These are phyloP conservation scores for Ia io DNA, from an alignment of 2,113 vertebrate species.

Conservation along the genomic window DNA sequence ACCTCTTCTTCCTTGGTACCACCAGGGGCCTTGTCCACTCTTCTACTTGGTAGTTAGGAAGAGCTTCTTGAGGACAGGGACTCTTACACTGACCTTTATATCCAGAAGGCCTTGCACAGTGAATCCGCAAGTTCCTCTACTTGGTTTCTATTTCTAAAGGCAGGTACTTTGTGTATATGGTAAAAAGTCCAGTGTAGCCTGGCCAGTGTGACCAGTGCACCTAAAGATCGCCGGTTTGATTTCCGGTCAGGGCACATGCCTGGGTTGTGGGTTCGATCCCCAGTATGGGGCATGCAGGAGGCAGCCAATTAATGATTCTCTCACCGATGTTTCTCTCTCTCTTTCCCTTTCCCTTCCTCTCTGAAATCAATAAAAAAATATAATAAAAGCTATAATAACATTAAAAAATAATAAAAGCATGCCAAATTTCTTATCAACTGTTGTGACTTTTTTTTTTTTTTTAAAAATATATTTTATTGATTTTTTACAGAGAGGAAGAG, in stretches of 20 bases:
- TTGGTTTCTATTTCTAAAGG: not conserved
- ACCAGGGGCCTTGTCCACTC: not conserved
- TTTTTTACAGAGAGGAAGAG: too few species aligned
- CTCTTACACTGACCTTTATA: not conserved
- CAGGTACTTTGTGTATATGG: not conserved
- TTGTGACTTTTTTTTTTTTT: not conserved
- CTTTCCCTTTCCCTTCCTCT: too few species aligned
- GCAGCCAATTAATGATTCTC: too few species aligned
- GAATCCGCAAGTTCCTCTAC: not conserved
- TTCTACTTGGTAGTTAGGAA: not conserved
- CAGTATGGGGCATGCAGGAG: too few species aligned
- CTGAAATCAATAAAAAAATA: too few species aligned
- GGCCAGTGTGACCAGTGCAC: too few species aligned
- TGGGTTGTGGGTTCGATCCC: too few species aligned
- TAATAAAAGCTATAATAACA: not conserved
- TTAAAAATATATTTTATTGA: too few species aligned
- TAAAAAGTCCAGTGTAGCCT: not conserved
- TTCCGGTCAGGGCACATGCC: too few species aligned
- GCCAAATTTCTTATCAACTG: not conserved
- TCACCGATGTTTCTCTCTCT: too few species aligned
- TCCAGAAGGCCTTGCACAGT: not conserved
- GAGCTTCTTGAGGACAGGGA: not conserved
- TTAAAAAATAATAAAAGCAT: not conserved
- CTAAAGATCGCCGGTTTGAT: too few species aligned
- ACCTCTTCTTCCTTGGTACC: not conserved